Base-by-base conservation (phyloP, 2,113 vertebrate genomes). In the Saguinus midas region DNA sequence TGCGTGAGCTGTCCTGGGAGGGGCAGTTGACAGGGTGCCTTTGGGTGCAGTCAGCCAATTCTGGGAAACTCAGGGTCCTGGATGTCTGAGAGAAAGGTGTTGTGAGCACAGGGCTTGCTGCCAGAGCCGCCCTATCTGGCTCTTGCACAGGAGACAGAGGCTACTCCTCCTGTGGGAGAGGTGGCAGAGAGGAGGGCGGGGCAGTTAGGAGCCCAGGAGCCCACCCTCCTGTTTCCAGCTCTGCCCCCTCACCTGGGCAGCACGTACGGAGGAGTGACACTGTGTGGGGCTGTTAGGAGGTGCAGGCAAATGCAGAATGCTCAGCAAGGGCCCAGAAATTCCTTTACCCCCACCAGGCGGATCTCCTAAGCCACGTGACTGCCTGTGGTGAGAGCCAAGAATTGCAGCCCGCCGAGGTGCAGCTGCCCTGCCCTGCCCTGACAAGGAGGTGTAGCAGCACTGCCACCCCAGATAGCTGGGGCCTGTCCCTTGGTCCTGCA, bases 301-400 rank as follows among this genome's bases (percentile, higher is more conserved):
- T 8, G 37, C 5, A 57, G 52, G 50, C 37, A 21, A 17, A 0
- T n/a, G 75, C 66, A 25, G 1, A 48, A 27, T 13, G 0, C 23
- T n/a, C 8, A 6, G 29, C 57, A 4, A 32, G 18, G 78, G 81
- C 55, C 73, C 5, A 7, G 64, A 23, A 14, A 5, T 10, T 0
- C 8, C 45, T 27, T 45, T 10, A 14, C 50, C 25, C 13, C 37
- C 76, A 6, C 0, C 18, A 35, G 2, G 58, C 5, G 0, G 17
- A 1, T 25, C 52, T 52, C 4, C 29, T 21, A 8, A 45, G 27
- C 37, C 8, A 1, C 17, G 0, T 1, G 20, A 6, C 50, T 57
- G 6, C 50, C 21, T 23, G 0, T 25, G 11, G 8, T 21, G 81
- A 1, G 0, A 35, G 78, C 70, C n/a, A n/a, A n/a, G n/a, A n/a